Percentiles rank a stretch among this genome's conserved stretches.
Conservation (phyloP, 2,797 vertebrate genomes). For the Acomys russatus region DNA sequence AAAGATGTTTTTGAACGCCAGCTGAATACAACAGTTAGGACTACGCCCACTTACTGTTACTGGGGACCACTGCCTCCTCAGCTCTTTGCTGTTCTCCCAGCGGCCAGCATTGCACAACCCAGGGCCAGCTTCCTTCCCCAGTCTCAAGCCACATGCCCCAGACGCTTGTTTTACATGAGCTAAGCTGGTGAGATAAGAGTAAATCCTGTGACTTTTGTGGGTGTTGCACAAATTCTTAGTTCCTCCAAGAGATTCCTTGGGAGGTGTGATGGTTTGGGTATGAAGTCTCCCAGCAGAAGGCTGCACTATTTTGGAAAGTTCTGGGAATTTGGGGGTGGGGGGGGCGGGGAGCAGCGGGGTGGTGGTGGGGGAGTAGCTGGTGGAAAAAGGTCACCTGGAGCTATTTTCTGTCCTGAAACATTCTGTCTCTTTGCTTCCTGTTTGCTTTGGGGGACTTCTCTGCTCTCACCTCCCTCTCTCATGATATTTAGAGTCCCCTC, state of each 20-base stretch:
- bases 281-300: background rate
- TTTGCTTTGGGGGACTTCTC: background rate
- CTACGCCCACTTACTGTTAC: accelerated
- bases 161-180: background rate
- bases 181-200: background rate
- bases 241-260: background rate
- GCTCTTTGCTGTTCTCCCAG: background rate
- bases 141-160: background rate
- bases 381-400: no score
- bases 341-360: background rate
- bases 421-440: background rate
- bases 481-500: background rate
- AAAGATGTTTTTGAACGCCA: background rate
- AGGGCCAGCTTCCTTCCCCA: background rate
- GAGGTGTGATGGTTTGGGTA: background rate
- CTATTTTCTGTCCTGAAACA: background rate
- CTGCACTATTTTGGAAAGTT: background rate
- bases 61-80: no score
- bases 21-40: no score
- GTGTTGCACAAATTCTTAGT: background rate
- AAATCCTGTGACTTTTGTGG: background rate
- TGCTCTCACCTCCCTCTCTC: background rate
- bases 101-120: no score
- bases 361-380: background rate
- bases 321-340: no score